Evolutionary conservation across 2,113 vertebrate species (phyloP), one percentile per base, ranked within the genome.

Genomic region (Calyptommatus sinebrachiatus): DNA sequence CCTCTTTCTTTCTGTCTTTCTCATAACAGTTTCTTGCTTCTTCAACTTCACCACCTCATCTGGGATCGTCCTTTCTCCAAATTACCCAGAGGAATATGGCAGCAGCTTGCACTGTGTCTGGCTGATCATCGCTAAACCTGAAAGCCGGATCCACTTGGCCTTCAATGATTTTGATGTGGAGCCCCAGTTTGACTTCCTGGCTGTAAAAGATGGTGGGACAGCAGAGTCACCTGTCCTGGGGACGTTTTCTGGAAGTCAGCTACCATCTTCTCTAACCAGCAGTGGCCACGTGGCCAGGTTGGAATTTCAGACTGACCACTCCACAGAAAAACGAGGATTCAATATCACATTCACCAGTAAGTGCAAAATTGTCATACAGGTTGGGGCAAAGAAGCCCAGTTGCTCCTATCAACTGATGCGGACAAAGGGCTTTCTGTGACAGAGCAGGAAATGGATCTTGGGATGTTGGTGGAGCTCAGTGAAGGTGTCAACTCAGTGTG

Each of bases 81-180:
- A 99, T 93, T 99, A 99, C 92, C 98, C 98, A 0, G 97, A 99
- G 77, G 98, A 99, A 89, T 99, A 99, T 0, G 97, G 98, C 2
- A 99, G 98, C 95, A 97, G 98, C 91, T 95, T 99, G 91, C 98
- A 99, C 94, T 99, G 98, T 0, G 97, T 99, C 84, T 99, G 98
- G 98, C 93, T 99, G 24, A 99, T 99, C 93, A 97, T 99, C 77
- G 95, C 97, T 78, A 97, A 95, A 72, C 96, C 98, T 0, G 98
- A 99, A 93, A 99, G 98, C 92, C 89, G 98, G 28, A 97, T 99
- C 89, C 99, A 99, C 92, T 87, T 99, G 94, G 97, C 98, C 85
- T 99, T 99, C 93, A 99, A 99, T 0, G 98, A 99, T 92, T 97
- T 99, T n/a, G 98, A 97, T 0, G 98, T 99, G 94, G 98, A 99